These are phyloP conservation scores for Synaphobranchus kaupii DNA, from an alignment of 2,797 vertebrate species.

Conservation along the genomic window DNA sequence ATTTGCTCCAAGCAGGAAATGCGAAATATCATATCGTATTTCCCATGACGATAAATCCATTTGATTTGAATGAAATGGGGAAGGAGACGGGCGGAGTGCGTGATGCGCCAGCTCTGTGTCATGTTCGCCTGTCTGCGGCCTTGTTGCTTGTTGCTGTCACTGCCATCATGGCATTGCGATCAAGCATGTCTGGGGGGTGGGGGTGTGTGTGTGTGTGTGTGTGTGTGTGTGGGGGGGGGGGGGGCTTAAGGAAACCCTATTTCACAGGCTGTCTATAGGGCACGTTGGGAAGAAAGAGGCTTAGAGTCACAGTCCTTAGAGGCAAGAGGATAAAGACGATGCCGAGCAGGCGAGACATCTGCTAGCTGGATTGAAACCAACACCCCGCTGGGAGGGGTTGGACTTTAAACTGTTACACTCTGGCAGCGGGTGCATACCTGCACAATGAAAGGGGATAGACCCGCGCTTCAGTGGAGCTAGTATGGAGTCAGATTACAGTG, in stretches of 20 bases:
- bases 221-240: constrained; percentile 30
- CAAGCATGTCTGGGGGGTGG: constrained; percentile 49
- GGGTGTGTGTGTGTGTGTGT: neutral
- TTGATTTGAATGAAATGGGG: neutral
- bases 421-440: neutral
- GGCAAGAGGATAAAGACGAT: constrained; percentile 80
- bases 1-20: neutral
- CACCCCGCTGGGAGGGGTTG: neutral
- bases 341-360: constrained; percentile 77
- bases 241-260: constrained; percentile 52
- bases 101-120: neutral
- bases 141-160: constrained; percentile 52
- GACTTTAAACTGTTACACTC: neutral
- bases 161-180: constrained; percentile 59
- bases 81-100: neutral
- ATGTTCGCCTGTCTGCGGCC: neutral
- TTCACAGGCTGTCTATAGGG: constrained; percentile 44
- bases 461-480: neutral
- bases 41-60: neutral
- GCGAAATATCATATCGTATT: neutral
- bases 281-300: neutral
- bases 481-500: neutral
- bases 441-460: neutral
- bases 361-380: constrained; percentile 67
- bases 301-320: constrained; percentile 15